These are phyloP conservation scores for Myiagra hebetior DNA, from an alignment of 2,113 vertebrate genomes.

Conservation along the genomic window DNA sequence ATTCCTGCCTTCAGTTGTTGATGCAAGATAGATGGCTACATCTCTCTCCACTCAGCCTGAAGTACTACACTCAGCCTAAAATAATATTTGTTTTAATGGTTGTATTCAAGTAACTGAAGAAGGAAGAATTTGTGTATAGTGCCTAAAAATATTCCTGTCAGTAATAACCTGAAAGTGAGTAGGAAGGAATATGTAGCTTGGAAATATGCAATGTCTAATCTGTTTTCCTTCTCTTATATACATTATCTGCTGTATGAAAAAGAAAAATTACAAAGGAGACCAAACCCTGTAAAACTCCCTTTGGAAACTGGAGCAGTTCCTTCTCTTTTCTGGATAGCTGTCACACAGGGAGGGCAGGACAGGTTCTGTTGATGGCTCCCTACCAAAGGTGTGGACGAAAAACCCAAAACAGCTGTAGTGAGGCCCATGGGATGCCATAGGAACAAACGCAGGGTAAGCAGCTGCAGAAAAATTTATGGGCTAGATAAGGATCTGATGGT, in stretches of 20 bases:
- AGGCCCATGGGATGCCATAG: background rate
- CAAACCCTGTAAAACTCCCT: background rate
- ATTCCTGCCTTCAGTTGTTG: background rate
- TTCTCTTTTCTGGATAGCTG: background rate
- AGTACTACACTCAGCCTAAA: background rate
- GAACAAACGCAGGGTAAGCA: background rate
- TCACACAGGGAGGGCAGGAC: background rate
- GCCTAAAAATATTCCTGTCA: background rate
- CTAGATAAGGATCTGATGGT: background rate
- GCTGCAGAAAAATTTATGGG: background rate
- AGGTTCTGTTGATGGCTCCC: background rate
- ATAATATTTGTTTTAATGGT: slow-evolving; percentile 19
- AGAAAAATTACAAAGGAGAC: background rate
- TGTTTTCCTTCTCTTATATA: background rate
- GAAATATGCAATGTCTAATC: background rate
- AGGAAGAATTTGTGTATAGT: background rate
- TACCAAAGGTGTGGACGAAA: background rate
- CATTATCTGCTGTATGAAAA: background rate
- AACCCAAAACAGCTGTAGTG: background rate
- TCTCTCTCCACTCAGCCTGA: background rate
- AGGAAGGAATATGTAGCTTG: background rate
- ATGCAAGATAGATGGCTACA: background rate
- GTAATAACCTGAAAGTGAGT: background rate
- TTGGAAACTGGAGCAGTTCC: background rate
- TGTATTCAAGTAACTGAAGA: background rate